Evolutionary conservation across 1,140 invertebrate species (phyloP), one percentile per base, ranked within the genome.

Genomic region (Sinella curviseta): DNA sequence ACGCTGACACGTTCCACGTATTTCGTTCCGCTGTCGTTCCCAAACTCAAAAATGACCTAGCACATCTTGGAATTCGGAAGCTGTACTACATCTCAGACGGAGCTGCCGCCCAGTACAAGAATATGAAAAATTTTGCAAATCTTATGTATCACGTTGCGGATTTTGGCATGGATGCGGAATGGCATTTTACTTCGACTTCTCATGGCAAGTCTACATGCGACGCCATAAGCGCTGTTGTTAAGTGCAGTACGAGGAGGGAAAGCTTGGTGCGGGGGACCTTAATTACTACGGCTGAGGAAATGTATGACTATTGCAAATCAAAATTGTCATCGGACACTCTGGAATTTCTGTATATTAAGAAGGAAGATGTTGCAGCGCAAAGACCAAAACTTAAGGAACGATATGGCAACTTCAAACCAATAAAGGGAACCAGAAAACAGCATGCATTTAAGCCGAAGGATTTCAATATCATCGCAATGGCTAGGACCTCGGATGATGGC

Each of bases 121-220:
- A 86, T 57, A 77, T 74, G 26, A 84, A 83, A 31, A 86, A 85
- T 81, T 86, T 86, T 75, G 67, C 82, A 12, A 87, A 86, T 77
- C 80, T 87, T 30, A 80, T 83, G 31, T 34, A 85, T 74, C 84
- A 86, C 74, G n/a, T 85, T 70, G 54, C 78, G 74, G 84, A 87
- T 78, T 87, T 85, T 82, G 70, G 48, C 24, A 65, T 86, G 0
- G 77, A 85, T n/a, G 84, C 85, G 31, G 83, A 86, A 78, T 86
- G 85, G 83, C 75, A 84, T 77, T 86, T 86, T 78, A 86, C 82
- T 78, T 85, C 85, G 14, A 85, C 85, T 48, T 36, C 83, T 24
- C 86, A 86, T 81, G 86, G 86, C 14, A 85, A 85, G 83, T 24
- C n/a, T 14, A 24, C 60, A 26, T 67, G 60, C 24, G 60, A 67